Conservation (phyloP, 2,797 vertebrate genomes). For the Petrocephalus schoutedeni region DNA sequence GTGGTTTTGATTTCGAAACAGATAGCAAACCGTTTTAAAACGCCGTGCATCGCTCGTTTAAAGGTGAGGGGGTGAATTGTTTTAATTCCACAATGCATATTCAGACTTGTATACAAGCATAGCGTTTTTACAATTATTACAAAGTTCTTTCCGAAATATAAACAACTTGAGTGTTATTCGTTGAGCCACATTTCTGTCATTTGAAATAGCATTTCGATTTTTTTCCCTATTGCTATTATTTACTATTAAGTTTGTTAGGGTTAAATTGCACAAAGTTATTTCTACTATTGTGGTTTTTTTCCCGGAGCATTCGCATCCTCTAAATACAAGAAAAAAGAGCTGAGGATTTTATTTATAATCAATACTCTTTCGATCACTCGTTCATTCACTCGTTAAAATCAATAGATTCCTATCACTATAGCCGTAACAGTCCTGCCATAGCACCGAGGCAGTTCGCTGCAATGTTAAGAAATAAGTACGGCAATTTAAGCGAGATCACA, state of each 20-base stretch:
- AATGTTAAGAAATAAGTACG: not conserved
- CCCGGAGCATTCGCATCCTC: not conserved
- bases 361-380: slow-evolving; percentile 58
- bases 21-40: not conserved
- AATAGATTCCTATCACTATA: slow-evolving; percentile 60
- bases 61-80: not conserved
- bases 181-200: not conserved
- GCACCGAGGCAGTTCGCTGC: slow-evolving; percentile 26
- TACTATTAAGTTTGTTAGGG: not conserved
- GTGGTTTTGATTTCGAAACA: not conserved
- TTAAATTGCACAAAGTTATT: slow-evolving; percentile 3
- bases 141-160: not conserved
- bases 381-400: slow-evolving; percentile 44
- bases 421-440: slow-evolving; percentile 47
- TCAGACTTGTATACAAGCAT: not conserved
- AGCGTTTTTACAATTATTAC: not conserved
- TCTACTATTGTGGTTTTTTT: not conserved
- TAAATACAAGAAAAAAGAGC: slow-evolving; percentile 37
- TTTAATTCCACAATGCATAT: not conserved
- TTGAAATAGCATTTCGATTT: not conserved
- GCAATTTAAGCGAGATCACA: slow-evolving; percentile 8
- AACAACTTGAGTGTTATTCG: not conserved
- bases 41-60: not conserved
- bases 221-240: not conserved
- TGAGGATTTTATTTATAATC: slow-evolving; percentile 42